Percentiles rank a stretch among this genome's conserved stretches.
These are phyloP conservation scores for Cryptoblepharus egeriae DNA, from an alignment of 2,797 vertebrate species.

Conservation along the genomic window DNA sequence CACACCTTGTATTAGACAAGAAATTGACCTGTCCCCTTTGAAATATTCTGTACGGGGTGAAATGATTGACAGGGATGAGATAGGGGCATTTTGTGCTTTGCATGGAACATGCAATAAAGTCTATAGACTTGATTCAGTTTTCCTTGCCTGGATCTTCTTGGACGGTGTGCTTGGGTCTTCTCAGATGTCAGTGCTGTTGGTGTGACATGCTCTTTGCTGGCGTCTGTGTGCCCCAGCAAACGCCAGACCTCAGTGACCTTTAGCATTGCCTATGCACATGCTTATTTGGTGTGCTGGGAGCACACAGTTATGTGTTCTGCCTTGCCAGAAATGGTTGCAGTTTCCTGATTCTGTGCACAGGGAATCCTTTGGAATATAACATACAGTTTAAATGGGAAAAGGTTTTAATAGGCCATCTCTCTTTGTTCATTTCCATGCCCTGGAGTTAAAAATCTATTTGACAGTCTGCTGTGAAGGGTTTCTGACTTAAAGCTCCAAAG, in stretches of 20 bases:
- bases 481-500: neutral
- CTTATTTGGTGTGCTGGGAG: neutral
- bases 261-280: neutral
- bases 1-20: neutral
- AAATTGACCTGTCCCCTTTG: neutral
- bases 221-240: neutral
- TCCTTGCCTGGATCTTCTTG: neutral
- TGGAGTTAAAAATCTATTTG: slow-evolving; percentile 6
- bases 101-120: no score
- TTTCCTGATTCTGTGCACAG: neutral
- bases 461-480: neutral
- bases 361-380: slow-evolving; percentile 1
- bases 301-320: neutral
- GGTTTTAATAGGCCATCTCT: slow-evolving; percentile 8
- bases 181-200: neutral
- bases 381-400: neutral
- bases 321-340: neutral
- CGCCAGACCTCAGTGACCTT: no score
- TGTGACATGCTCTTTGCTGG: neutral
- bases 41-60: neutral
- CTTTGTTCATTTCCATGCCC: neutral
- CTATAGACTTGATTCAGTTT: neutral
- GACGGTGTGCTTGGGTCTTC: no score
- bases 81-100: neutral
- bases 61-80: neutral